Evolutionary conservation across 2,113 vertebrate genomes (phyloP).

Genomic region (Gopherus flavomarginatus): DNA sequence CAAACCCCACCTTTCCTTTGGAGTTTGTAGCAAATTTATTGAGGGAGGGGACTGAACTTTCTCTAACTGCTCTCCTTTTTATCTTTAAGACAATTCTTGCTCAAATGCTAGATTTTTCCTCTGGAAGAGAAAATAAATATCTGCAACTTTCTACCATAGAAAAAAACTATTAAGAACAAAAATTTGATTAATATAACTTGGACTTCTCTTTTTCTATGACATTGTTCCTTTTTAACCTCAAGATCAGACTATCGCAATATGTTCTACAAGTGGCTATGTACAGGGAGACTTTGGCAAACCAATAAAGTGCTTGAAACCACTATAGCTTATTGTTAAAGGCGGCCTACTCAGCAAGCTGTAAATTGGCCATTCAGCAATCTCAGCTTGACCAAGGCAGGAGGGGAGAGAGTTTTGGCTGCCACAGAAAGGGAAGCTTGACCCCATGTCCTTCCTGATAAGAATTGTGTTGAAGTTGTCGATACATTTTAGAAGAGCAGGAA

Average conservation of each 20-base stretch:
- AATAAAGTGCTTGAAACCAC: too few relatives aligned
- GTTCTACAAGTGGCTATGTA: neutral
- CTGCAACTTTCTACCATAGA: constrained; percentile 24
- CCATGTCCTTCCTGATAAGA: too few relatives aligned
- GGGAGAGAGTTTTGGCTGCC: too few relatives aligned
- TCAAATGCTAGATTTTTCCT: constrained; percentile 37
- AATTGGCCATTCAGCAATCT: too few relatives aligned
- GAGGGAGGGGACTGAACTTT: neutral
- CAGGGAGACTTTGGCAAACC: too few relatives aligned
- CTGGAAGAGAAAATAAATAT: constrained; percentile 51
- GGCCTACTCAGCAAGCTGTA: too few relatives aligned
- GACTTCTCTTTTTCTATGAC: constrained; percentile 12
- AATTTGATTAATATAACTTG: neutral
- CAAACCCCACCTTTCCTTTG: constrained; percentile 8
- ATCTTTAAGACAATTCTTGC: neutral
- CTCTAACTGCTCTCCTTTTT: neutral
- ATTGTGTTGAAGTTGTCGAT: too few relatives aligned
- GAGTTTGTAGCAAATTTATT: constrained; percentile 37
- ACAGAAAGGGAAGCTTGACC: too few relatives aligned
- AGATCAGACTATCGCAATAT: neutral
- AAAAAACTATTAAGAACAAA: constrained; percentile 37
- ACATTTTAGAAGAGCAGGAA: too few relatives aligned
- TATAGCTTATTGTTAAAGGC: too few relatives aligned
- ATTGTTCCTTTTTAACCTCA: neutral
- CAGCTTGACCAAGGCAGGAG: too few relatives aligned